Conservation (phyloP, 2,888 invertebrate genomes). For the Melanostoma mellinum region DNA sequence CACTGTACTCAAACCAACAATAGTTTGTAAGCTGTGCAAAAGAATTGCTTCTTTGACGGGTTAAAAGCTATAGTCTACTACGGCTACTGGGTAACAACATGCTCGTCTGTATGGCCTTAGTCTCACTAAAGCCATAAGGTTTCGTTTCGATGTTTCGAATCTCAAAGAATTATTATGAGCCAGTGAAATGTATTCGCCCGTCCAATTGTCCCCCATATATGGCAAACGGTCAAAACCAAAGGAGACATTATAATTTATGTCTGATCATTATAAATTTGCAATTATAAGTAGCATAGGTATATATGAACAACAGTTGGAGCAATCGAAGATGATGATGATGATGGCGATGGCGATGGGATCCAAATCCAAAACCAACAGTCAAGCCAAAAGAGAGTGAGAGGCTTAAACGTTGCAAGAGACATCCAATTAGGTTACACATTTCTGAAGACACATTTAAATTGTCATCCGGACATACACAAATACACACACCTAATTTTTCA, state of each 20-base stretch:
- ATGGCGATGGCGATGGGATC: too few relatives aligned
- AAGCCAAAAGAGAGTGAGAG: conserved; percentile 1
- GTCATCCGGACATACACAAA: conserved; percentile 28
- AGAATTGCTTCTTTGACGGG: conserved; percentile 67
- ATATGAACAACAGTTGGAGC: conserved; percentile 12
- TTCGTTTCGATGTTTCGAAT: neutral
- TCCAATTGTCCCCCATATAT: conserved; percentile 73
- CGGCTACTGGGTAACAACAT: neutral
- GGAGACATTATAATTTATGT: conserved; percentile 74
- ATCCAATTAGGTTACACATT: conserved; percentile 53
- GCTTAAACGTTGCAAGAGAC: conserved; percentile 1
- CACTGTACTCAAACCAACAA: conserved; percentile 42
- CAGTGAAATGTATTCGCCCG: conserved; percentile 68
- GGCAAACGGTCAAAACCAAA: conserved; percentile 64
- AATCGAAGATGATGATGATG: conserved; percentile 12
- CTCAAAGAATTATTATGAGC: conserved; percentile 61
- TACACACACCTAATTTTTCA: conserved; percentile 39
- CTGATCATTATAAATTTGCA: conserved; percentile 73
- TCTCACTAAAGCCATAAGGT: conserved; percentile 45
- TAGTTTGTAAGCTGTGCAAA: conserved; percentile 55
- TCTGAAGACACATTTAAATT: conserved; percentile 38
- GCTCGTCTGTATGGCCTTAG: neutral
- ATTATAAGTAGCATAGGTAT: conserved; percentile 62
- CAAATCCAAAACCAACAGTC: too few relatives aligned
- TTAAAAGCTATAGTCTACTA: conserved; percentile 23